These are phyloP conservation scores for Catagonus wagneri DNA, from an alignment of 2,113 vertebrate genomes.

Conservation along the genomic window DNA sequence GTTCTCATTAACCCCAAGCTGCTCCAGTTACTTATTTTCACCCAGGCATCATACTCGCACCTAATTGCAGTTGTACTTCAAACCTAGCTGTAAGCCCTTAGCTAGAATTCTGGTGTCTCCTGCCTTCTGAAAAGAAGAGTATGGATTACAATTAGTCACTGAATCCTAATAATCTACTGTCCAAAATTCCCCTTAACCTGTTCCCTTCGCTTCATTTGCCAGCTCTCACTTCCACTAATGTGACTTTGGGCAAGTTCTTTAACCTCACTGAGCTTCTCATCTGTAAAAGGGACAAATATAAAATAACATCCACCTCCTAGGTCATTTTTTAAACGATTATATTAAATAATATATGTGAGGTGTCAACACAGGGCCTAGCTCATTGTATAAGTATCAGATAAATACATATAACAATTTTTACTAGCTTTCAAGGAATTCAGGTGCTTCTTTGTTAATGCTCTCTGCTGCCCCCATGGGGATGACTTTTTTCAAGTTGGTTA, in stretches of 20 bases:
- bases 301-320: not conserved
- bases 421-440: not conserved
- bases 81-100: not conserved
- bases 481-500: not conserved
- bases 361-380: not conserved
- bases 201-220: not conserved
- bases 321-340: not conserved
- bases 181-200: not conserved
- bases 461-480: constrained; percentile 38
- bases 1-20: not conserved
- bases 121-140: not conserved
- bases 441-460: not conserved
- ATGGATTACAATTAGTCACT: not conserved
- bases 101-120: not conserved
- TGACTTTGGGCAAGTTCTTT: not conserved
- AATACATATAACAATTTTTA: not conserved
- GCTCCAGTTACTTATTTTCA: constrained; percentile 26
- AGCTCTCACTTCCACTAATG: not conserved
- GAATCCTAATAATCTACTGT: not conserved
- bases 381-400: not conserved
- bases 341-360: not conserved
- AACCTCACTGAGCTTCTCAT: not conserved
- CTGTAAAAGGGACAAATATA: not conserved
- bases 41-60: not conserved
- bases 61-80: not conserved